Percentiles rank a stretch among this genome's conserved stretches.
Conservation (phyloP, 2,888 invertebrate genomes). For the Craniophora ligustri region DNA sequence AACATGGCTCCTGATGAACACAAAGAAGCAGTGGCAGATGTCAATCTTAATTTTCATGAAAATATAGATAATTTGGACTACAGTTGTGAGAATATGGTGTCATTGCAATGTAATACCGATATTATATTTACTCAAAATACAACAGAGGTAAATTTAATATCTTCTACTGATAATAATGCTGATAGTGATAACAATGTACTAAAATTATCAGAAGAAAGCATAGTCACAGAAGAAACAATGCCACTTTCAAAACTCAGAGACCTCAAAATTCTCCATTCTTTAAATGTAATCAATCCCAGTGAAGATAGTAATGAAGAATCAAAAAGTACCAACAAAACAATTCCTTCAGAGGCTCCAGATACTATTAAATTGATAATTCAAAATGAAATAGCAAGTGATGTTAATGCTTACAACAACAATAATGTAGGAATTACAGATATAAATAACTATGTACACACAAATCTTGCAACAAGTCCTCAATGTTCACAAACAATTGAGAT, state of each 20-base stretch:
- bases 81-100: slow-evolving; percentile 24
- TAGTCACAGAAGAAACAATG: slow-evolving; percentile 68
- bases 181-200: not conserved
- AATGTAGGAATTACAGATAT: not conserved
- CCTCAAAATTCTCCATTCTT: slow-evolving; percentile 41
- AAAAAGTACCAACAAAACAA: slow-evolving; percentile 27
- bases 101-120: slow-evolving; percentile 33
- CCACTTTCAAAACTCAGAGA: slow-evolving; percentile 54
- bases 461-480: not conserved
- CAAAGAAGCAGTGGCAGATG: slow-evolving; percentile 6
- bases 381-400: slow-evolving; percentile 1
- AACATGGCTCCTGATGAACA: slow-evolving; percentile 11
- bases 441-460: not conserved
- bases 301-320: too few species aligned
- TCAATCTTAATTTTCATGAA: slow-evolving; percentile 6
- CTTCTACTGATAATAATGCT: not conserved
- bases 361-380: slow-evolving; percentile 1
- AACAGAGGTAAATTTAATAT: not conserved
- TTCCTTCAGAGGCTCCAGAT: not conserved
- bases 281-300: slow-evolving; percentile 50
- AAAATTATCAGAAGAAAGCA: slow-evolving; percentile 59
- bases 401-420: slow-evolving; percentile 1
- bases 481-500: not conserved
- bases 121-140: slow-evolving; percentile 11
- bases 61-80: slow-evolving; percentile 5